Base-by-base conservation (phyloP, 2,888 invertebrate species). In the Hoplodrina blanda region DNA sequence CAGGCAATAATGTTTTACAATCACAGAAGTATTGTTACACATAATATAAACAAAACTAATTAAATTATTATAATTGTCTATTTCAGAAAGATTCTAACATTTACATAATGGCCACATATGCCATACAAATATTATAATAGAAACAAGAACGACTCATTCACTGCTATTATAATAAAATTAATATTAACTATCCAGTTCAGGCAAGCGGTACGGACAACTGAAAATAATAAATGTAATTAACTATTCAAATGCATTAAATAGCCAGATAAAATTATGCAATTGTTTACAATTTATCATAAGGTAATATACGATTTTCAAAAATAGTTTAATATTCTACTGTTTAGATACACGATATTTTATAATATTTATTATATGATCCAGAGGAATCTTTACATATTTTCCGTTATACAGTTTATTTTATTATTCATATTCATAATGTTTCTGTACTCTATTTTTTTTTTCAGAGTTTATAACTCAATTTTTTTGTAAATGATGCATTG, bases 11-110 rank as follows among this genome's bases (percentile, higher is more conserved):
- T 86, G 85, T 88, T 88, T 88, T 84, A 88, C 85, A 89, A 91
- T 92, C 91, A 92, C 91, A 91, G 91, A 88, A 91, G 88, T 90
- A 87, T 88, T 88, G 87, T 86, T 86, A 86, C 70, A 86, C 82
- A 83, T 81, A 81, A 64, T 80, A 84, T 78, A 76, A 80, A 80
- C 67, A 78, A 84, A 85, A 83, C 68, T 75, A 80, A 80, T 85
- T 75, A 82, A 80, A 80, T 85, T 75, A 82, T 75, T 67, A 85
- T 77, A 84, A 76, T 83, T 80, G 75, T 81, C 82, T 82, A 84
- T 72, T 80, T 81, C 69, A 80, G 73, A 85, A 83, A 86, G 65
- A 84, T 84, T 72, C 82, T 88, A 90, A 80, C 81, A 85, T 83
- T 84, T 87, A 87, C 82, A 87, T 76, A 86, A 81, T 83, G 83